A percentile compares a stretch with the other conserved stretches of the same genome.
phyloP scores from a whole-genome alignment of 1,140 invertebrate species.

The Drosophila setifemur region DNA sequence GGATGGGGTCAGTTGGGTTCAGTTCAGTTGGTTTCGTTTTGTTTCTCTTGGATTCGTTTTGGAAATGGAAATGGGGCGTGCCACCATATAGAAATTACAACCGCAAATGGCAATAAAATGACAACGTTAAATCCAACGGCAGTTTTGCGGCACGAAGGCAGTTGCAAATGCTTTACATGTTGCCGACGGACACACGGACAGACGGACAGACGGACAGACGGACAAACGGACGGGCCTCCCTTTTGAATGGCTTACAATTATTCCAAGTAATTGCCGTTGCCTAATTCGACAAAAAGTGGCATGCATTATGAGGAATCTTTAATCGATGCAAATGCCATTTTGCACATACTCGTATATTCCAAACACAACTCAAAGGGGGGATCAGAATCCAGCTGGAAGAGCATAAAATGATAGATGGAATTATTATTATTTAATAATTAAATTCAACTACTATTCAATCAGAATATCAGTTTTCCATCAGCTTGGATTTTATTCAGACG shows the following conservation, averaged over 20 bases:
- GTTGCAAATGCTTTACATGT: slow-evolving; percentile 8
- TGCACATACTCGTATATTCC: no score
- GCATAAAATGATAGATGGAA: no score
- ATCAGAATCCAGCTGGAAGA: no score
- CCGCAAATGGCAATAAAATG: slow-evolving; percentile 76
- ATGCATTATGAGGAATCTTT: no score
- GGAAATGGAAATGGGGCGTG: slow-evolving; percentile 9
- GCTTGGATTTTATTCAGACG: no score
- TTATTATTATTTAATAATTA: no score
- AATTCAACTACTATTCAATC: no score
- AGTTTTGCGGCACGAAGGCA: slow-evolving; percentile 26
- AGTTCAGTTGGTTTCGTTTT: slow-evolving; percentile 7
- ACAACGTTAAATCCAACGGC: slow-evolving; percentile 60
- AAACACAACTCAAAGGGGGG: no score
- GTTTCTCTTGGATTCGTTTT: background rate
- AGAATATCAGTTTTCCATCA: no score
- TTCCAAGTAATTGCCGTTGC: background rate
- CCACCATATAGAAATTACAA: slow-evolving; percentile 68
- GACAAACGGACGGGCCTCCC: background rate
- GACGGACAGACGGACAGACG: background rate
- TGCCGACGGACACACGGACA: background rate
- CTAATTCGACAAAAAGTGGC: background rate
- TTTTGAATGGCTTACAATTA: background rate
- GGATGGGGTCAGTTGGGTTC: background rate
- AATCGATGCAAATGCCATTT: background rate